Evolutionary conservation across 2,888 invertebrate genomes (phyloP), one percentile per base, ranked within the genome.

Genomic region (Caenorhabditis panamensis): DNA sequence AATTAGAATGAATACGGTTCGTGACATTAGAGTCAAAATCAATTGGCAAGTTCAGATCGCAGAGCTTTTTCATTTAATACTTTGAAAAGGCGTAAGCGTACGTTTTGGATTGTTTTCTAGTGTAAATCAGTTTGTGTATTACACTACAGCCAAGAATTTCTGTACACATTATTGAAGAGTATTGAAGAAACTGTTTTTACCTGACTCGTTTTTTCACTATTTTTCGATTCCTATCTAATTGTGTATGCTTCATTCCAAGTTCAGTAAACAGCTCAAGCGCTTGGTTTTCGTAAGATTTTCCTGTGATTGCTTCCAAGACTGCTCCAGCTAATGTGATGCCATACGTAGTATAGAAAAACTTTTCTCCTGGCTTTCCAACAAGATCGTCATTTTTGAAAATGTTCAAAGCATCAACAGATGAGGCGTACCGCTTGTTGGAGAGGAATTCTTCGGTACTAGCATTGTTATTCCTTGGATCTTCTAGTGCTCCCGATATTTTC

Each of bases 261-360:
- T 91, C 90, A 20, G 89, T 84, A 69, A 93, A 92, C 53, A 93
- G 87, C 8, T 88, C 68, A 18, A 79, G 64, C 28, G 92, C 67
- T 22, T 91, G 79, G 9, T 85, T 83, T 2, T 85, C 79, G 82
- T 92, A 92, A 2, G 85, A 77, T 36, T 82, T 69, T 49, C 89
- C 86, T 16, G 86, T 88, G 1, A 91, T 92, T 26, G 90, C 91
- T 87, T 94, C 94, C 8, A 93, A 86, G 1, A 93, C 92, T 9
- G 93, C 93, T 84, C 93, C 92, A 2, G 93, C 88, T 51, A 94
- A 89, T 0, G 93, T 93, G 91, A 91, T 93, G 0, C 93, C 93
- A 88, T 93, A 93, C 1, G 93, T 93, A 11, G 93, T 92, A 87
- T 94, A 84, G 53, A 63, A 63, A 68, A 87, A 90, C 22, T 80